Evolutionary conservation across 2,797 vertebrate species (phyloP), one percentile per base, ranked within the genome.

Genomic region (Hippoglossus hippoglossus): DNA sequence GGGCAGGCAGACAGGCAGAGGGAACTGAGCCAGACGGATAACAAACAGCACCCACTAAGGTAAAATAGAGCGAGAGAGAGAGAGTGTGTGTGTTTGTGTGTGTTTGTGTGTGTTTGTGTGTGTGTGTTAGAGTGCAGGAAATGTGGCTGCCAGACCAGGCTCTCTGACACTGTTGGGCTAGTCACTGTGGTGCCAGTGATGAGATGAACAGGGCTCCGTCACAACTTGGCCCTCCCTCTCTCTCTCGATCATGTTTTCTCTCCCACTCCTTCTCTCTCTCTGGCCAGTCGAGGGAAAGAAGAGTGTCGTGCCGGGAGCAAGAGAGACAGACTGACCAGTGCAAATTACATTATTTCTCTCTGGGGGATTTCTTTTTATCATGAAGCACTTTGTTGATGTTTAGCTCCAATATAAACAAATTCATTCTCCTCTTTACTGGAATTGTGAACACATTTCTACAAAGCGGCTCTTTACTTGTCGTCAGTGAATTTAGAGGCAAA

Each of bases 161-260:
- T 87, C 81, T 77, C 82, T 86, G 73, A 86, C 92, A 95, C 90
- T 80, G 74, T 68, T 25, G 89, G 93, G 87, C 92, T 84, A 92
- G 93, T 87, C 91, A 78, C 41, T n/a, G 75, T 81, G 89, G 92
- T 95, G 93, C 92, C 93, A 90, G 89, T 79, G 81, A 90, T 88
- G 89, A 85, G 68, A 86, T 72, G 89, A 87, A 81, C 84, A 64
- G 59, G 79, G 65, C 80, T 87, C 61, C 63, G 75, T 88, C 86
- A 81, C 67, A 79, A 70, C 78, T 84, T 79, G 79, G 61, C 77
- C 83, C 59, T 71, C 61, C 73, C 67, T 62, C 58, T n/a, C 47
- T 75, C 47, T 49, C 47, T 49, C 47, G 15, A 15, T 49, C 44
- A 16, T 76, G 66, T 84, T 87, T 82, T 86, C 73, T 71, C 80